Evolutionary conservation across 2,113 vertebrate species (phyloP), one percentile per base, ranked within the genome.

Genomic region (Gallinago undulata): DNA sequence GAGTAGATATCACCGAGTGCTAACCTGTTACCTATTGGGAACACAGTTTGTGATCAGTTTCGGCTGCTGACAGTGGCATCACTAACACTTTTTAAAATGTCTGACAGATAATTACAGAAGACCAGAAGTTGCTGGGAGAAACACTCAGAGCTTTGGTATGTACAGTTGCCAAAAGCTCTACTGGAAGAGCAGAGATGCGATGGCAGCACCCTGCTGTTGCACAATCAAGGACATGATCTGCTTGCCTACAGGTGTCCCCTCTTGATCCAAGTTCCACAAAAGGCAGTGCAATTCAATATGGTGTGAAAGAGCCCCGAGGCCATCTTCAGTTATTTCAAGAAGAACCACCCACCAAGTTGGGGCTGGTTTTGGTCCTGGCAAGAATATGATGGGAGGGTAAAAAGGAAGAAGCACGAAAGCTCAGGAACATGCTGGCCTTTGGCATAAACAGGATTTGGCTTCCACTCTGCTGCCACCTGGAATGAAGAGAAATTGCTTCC

Each of bases 401-500:
- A 93, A 78, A 74, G 66, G 45, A 87, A 91, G 74, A 94, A 73
- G 41, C 23, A 33, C 0, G 1, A 96, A 94, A 21, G 67, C 51
- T 89, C 37, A 47, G 53, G 74, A 94, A 76, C 2, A 1, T 1
- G 1, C 37, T 82, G 56, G 31, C 66, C 85, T 83, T 87, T 91
- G 91, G 47, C 77, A 77, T 43, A 16, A 69, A 59, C 50, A 57
- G 87, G 37, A 91, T 94, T 96, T 97, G 92, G 91, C 87, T 95
- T 89, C 77, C 59, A 43, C 23, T 84, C 77, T 82, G 66, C 69
- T 78, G 84, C 93, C 96, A 96, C 92, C 86, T 96, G 96, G 92
- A 93, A 87, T 8, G 81, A 87, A 57, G 70, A 93, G 86, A 94
- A 94, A 95, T 94, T 94, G 87, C 93, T 96, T 95, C 95, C 91